These are phyloP conservation scores for Aelia acuminata DNA, from an alignment of 2,888 invertebrate genomes.

Conservation along the genomic window DNA sequence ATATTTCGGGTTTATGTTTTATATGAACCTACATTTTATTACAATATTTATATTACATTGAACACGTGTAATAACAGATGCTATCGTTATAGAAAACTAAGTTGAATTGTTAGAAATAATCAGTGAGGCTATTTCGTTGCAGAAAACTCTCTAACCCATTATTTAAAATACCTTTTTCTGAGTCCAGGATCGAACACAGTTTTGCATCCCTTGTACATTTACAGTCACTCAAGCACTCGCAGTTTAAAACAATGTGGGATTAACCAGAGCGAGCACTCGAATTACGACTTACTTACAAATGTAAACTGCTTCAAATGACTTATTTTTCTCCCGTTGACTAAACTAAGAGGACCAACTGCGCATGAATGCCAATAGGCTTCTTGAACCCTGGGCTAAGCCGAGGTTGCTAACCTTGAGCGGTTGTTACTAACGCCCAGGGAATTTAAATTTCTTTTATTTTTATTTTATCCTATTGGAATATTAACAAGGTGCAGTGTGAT, in stretches of 20 bases:
- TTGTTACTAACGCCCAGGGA: constrained; percentile 7
- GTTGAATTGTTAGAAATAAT: too few species aligned
- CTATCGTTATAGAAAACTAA: too few species aligned
- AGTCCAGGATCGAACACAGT: not conserved
- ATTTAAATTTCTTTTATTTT: constrained; percentile 32
- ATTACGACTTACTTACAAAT: constrained; percentile 7
- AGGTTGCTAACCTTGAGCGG: not conserved
- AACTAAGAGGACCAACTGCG: not conserved
- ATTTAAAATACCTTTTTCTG: too few species aligned
- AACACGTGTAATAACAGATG: too few species aligned
- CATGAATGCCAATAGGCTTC: constrained; percentile 11
- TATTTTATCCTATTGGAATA: constrained; percentile 19
- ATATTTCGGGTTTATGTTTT: too few species aligned
- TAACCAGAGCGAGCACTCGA: not conserved
- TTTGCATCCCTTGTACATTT: not conserved
- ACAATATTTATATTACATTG: too few species aligned
- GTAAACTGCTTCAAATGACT: not conserved
- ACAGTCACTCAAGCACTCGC: not conserved
- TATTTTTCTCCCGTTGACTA: constrained; percentile 27
- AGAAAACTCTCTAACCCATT: too few species aligned
- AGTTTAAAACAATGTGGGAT: constrained; percentile 11
- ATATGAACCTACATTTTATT: too few species aligned
- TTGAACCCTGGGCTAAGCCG: not conserved
- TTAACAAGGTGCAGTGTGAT: not conserved
- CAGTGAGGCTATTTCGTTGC: too few species aligned